Conservation (phyloP, 2,888 invertebrate species). For the Philonicus albiceps region DNA sequence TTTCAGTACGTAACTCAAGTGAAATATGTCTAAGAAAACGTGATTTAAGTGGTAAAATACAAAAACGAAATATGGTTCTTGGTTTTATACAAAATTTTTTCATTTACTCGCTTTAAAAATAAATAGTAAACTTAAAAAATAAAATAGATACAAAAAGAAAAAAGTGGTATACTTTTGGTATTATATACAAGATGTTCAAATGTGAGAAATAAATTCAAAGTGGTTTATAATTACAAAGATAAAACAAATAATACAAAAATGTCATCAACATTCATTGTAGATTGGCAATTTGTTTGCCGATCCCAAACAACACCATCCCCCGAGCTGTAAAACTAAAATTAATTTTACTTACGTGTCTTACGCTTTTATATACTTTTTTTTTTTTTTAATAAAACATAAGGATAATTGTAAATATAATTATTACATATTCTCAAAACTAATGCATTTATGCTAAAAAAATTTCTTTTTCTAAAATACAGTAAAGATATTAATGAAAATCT, state of each 20-base stretch:
- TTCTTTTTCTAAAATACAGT: neutral
- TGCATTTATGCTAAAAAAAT: neutral
- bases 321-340: constrained; percentile 29
- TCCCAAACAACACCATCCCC: constrained; percentile 35
- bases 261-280: constrained; percentile 45
- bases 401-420: neutral
- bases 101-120: neutral
- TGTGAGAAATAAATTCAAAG: neutral
- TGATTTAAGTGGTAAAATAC: constrained; percentile 32
- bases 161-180: neutral
- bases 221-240: neutral
- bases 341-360: constrained; percentile 1
- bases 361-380: constrained; percentile 9
- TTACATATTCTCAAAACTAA: constrained; percentile 7
- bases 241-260: constrained; percentile 5
- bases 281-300: constrained; percentile 40
- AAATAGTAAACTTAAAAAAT: neutral
- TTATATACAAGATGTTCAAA: neutral
- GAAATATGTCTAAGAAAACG: constrained; percentile 5
- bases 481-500: neutral
- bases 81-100: neutral
- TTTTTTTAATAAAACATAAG: neutral
- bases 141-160: neutral
- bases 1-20: neutral
- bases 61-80: neutral